Evolutionary conservation across 2,797 vertebrate species (phyloP), one percentile per base, ranked within the genome.

Genomic region (Eulemur mongoz): DNA sequence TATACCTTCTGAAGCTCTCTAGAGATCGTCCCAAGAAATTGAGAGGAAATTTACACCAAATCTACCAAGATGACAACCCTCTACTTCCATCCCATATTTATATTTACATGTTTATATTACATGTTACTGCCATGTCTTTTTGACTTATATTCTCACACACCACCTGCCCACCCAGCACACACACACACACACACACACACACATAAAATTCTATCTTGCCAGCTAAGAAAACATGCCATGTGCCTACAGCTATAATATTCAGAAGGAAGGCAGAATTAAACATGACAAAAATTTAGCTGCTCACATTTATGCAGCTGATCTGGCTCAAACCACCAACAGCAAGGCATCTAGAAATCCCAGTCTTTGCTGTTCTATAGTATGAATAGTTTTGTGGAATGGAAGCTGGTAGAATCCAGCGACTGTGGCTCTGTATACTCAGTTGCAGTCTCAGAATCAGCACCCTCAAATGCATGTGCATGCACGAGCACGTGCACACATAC

Each of bases 181-280:
- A 38, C 18, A 76, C 57, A 81, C 27, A 18, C 15, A 43, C 22
- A 63, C 1, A 63, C 20, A 43, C 75, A 70, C 30, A 59, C 69
- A 75, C 17, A 67, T 25, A 65, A 7, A 35, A 14, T 1, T 25
- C 14, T 85, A 38, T 72, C 5, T 65, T 80, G 52, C 45, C 80
- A 69, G 45, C 86, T 87, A 84, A 84, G 57, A 91, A 93, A 89
- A 57, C 12, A 38, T 38, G 61, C 18, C 11, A 63, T 84, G 91
- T 91, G 38, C 27, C 35, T 52, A 95, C 2, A 90, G 52, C 48
- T 84, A 93, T 61, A 30, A 69, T 86, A 67, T 80, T 89, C 63
- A 84, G 32, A 59, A 88, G 38, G 85, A 86, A 30, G 22, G 40
- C 40, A 94, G 35, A 95, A 92, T 89, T 91, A 86, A 93, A 78